These are phyloP conservation scores for Montipora efflorescens DNA, from an alignment of 64 coral and sea anemone species.

Conservation along the genomic window DNA sequence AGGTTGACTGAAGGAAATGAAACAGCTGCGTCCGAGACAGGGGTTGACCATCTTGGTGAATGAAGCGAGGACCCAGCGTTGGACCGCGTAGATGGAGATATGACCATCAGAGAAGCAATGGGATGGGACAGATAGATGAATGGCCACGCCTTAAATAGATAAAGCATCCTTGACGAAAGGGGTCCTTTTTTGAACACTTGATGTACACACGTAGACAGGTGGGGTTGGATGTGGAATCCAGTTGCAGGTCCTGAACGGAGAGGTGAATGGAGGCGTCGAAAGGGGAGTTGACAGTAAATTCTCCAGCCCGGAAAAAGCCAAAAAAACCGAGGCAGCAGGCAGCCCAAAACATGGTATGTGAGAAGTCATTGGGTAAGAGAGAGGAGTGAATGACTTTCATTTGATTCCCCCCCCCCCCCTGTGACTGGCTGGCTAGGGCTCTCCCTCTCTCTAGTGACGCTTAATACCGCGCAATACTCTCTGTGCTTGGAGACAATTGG, in stretches of 20 bases:
- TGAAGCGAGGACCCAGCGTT: neutral
- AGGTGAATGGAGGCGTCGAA: neutral
- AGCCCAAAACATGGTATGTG: constrained; percentile 21
- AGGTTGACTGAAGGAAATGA: neutral
- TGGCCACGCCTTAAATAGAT: neutral
- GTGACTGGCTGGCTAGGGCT: neutral
- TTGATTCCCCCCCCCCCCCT: neutral
- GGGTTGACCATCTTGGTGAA: neutral
- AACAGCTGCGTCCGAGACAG: neutral
- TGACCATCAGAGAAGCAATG: neutral
- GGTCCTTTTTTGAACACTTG: neutral
- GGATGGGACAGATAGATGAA: neutral
- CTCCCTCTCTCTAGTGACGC: neutral
- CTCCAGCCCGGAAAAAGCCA: neutral
- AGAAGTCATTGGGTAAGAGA: neutral
- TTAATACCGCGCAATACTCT: constrained; percentile 26
- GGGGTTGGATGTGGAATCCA: neutral
- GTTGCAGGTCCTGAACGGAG: neutral
- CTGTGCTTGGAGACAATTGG: no score
- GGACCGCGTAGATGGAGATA: neutral
- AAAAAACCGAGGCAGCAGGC: neutral
- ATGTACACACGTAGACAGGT: neutral
- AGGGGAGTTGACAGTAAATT: neutral
- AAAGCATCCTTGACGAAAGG: neutral
- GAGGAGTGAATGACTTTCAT: neutral